Evolutionary conservation across 1,140 invertebrate genomes (phyloP).

Genomic region (Zaprionus capensis): DNA sequence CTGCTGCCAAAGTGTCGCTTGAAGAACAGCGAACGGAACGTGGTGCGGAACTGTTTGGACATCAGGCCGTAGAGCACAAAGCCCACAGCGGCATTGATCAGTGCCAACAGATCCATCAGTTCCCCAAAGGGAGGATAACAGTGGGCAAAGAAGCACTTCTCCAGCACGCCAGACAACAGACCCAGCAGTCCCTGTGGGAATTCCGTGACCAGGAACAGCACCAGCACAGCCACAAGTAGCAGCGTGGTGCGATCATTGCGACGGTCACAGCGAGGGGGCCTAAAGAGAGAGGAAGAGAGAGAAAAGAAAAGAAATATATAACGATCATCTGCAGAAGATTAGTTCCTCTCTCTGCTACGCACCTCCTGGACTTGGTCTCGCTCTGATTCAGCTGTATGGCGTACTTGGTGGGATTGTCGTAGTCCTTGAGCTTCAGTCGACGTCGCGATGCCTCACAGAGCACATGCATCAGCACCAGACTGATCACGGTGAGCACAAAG

Average conservation of each 20-base stretch:
- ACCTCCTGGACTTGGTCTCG: slow-evolving; percentile 59
- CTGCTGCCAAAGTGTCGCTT: slow-evolving; percentile 85
- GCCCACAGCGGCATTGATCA: slow-evolving; percentile 96
- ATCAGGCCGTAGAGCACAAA: slow-evolving; percentile 98
- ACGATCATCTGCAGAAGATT: neutral
- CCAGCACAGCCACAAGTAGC: slow-evolving; percentile 94
- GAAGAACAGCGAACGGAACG: slow-evolving; percentile 91
- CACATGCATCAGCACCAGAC: slow-evolving; percentile 90
- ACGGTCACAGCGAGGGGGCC: slow-evolving; percentile 88
- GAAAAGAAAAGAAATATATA: neutral
- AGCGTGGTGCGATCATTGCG: slow-evolving; percentile 93
- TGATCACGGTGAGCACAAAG: slow-evolving; percentile 92
- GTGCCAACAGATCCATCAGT: slow-evolving; percentile 95
- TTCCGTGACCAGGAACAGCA: slow-evolving; percentile 94
- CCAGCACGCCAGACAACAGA: slow-evolving; percentile 89
- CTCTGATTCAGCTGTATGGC: slow-evolving; percentile 58
- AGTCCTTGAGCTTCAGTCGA: slow-evolving; percentile 88
- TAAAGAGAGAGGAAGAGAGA: slow-evolving; percentile 7
- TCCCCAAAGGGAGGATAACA: slow-evolving; percentile 93
- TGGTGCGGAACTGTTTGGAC: slow-evolving; percentile 95
- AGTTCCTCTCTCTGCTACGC: neutral
- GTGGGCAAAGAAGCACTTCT: slow-evolving; percentile 89
- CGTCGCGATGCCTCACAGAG: slow-evolving; percentile 89
- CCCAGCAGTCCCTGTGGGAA: slow-evolving; percentile 92
- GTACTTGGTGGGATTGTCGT: slow-evolving; percentile 84